Base-by-base conservation (phyloP, 2,888 invertebrate genomes). In the Apamea sordens region DNA sequence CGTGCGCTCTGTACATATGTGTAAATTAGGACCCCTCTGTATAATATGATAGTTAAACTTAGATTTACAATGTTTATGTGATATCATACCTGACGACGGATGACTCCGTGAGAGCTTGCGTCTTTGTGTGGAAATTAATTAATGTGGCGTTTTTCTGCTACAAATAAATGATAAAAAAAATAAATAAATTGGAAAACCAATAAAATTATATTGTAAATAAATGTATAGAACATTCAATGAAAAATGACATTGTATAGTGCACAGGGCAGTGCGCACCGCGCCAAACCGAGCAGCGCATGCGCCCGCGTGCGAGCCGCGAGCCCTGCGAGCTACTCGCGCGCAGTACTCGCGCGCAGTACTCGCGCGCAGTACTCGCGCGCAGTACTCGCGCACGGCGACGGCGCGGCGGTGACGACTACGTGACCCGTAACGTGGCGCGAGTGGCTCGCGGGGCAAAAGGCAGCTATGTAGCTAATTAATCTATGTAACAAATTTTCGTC, bases 151-250 rank as follows among this genome's bases (percentile, higher is more conserved):
- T 68, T 74, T 64, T 72, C 41, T 69, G 86, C 86, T 77, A 76
- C 85, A 67, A 73, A 75, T 70, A 85, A 83, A 84, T 67, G 61
- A 73, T 74, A 76, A 83, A 64, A 81, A 59, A 79, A 71, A 80
- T 36, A 41, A 41, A 41, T 4, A 41, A 41, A 83, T 73, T 77
- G 63, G 63, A 86, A 84, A 87, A 80, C 75, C 77, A 68, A 84
- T 80, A 84, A 90, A 89, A 84, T 87, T 87, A 88, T 85, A 79
- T 84, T 89, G 89, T 88, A 89, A 86, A 90, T 89, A 89, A 80
- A 79, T 86, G 84, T 89, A 89, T 83, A 87, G 86, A 73, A 77
- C 47, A 74, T 73, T 76, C 24, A 65, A 67, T 72, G 56, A 61
- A 59, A 83, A 67, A 76, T 74, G 41, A 80, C 87, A 76, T 76